phyloP scores from a whole-genome alignment of 2,797 vertebrate species.

The Pantherophis alleghaniensis region DNA sequence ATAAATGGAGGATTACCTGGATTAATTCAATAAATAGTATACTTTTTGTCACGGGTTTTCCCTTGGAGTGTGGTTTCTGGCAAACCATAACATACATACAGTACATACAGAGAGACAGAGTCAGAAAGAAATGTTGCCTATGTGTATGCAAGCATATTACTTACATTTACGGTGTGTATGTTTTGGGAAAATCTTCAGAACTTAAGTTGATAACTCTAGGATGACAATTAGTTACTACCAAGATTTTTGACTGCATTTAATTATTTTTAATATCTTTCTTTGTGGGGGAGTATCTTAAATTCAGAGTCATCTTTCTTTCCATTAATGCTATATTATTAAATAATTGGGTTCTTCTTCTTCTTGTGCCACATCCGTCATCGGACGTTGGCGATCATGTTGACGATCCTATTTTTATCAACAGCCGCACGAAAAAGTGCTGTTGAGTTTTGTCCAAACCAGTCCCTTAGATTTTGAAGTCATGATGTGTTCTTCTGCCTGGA shows the following conservation, averaged over 20 bases:
- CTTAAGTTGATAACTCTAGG: background rate
- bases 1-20: background rate
- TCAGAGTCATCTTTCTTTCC: background rate
- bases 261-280: background rate
- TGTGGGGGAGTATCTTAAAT: background rate
- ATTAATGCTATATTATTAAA: background rate
- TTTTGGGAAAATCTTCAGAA: background rate
- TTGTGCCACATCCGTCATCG: too few species aligned
- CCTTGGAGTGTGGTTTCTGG: background rate
- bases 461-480: too few species aligned
- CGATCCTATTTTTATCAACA: too few species aligned
- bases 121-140: background rate
- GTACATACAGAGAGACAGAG: background rate
- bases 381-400: too few species aligned
- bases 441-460: too few species aligned
- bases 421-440: too few species aligned
- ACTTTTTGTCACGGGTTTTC: background rate
- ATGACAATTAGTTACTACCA: background rate
- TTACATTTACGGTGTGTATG: background rate
- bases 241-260: background rate
- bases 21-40: background rate
- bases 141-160: background rate
- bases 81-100: background rate
- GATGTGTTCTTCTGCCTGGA: too few species aligned
- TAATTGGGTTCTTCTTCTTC: background rate